Percentiles rank a stretch among this genome's conserved stretches.
Conservation (phyloP, 2,888 invertebrate genomes). For the Drosophila rubida region DNA sequence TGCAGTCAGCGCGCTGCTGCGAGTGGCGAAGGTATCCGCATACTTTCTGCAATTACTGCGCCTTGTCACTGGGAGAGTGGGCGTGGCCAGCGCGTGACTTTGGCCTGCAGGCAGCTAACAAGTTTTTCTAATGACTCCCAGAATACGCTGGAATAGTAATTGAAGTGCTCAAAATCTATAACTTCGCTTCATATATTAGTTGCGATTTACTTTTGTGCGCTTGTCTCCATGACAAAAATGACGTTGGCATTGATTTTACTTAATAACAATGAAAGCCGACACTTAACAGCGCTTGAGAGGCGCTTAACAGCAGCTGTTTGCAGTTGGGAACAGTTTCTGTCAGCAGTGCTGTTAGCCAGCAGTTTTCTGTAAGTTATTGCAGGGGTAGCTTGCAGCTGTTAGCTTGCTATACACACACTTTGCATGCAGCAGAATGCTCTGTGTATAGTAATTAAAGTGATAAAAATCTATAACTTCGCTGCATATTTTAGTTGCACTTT, state of each 20-base stretch:
- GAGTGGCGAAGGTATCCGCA: constrained; percentile 29
- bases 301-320: neutral
- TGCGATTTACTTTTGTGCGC: neutral
- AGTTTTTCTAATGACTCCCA: constrained; percentile 67
- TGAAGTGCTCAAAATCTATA: constrained; percentile 20
- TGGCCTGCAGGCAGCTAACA: constrained; percentile 48
- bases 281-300: neutral
- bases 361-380: neutral
- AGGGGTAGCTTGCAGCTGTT: neutral
- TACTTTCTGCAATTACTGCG: constrained; percentile 56
- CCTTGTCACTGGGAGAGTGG: constrained; percentile 26
- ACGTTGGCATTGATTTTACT: neutral
- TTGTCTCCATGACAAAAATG: neutral
- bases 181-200: neutral
- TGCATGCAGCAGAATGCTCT: no score
- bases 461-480: neutral
- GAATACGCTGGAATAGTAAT: constrained; percentile 37
- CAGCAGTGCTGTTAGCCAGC: constrained; percentile 17
- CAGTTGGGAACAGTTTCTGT: neutral
- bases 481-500: neutral
- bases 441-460: no score
- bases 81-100: constrained; percentile 65
- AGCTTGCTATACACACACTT: neutral
- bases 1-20: constrained; percentile 48
- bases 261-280: neutral